A percentile compares a stretch with the other conserved stretches of the same genome.
These are phyloP conservation scores for Piaya cayana DNA, from an alignment of 2,113 vertebrate genomes.

Conservation along the genomic window DNA sequence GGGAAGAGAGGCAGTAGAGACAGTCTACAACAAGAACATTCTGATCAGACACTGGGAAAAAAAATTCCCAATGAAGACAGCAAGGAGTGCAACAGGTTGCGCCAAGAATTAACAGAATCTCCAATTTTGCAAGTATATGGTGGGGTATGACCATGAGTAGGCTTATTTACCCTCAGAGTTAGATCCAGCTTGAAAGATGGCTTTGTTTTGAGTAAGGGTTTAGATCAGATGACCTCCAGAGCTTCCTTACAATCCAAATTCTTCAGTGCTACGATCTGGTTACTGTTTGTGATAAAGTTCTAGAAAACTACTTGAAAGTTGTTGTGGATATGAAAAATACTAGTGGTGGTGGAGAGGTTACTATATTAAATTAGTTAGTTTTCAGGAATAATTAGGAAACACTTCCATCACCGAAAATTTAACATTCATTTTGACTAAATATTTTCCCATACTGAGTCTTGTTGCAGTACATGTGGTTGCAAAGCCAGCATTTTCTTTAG, in stretches of 20 bases:
- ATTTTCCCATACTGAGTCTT: background rate
- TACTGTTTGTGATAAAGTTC: background rate
- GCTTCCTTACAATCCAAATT: background rate
- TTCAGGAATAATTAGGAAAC: background rate
- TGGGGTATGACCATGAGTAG: background rate
- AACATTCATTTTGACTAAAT: background rate
- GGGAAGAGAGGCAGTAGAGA: background rate
- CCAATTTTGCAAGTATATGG: background rate
- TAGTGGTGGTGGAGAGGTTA: background rate
- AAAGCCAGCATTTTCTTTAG: background rate
- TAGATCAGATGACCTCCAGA: background rate
- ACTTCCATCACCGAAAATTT: background rate
- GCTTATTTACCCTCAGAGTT: background rate
- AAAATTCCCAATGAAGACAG: background rate
- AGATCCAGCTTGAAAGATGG: background rate
- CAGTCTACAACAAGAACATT: background rate
- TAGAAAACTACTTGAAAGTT: background rate
- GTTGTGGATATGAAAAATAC: background rate
- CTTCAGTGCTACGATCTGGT: background rate
- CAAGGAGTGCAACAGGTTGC: background rate
- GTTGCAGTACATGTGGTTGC: background rate
- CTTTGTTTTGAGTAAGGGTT: background rate
- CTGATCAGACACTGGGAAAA: background rate
- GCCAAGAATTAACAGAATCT: background rate
- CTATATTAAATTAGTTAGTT: background rate